Percentiles rank a stretch among this genome's conserved stretches.
Evolutionary conservation across 2,888 invertebrate genomes (phyloP).

Genomic region (Machimus rusticus): DNA sequence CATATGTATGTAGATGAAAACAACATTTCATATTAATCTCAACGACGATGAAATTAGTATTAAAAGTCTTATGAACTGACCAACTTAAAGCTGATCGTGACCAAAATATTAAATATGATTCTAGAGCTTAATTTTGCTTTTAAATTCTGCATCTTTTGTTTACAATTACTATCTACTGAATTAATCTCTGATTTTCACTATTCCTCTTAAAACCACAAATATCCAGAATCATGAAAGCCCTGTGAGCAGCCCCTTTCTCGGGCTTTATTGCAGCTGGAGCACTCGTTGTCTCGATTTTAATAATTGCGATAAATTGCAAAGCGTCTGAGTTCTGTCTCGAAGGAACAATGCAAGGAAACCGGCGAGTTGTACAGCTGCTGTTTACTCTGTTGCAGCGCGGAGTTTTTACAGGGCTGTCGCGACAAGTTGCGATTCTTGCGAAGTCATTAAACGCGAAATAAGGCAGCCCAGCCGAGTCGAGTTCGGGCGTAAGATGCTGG

Average conservation of each 20-base stretch:
- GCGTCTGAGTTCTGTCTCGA: neutral
- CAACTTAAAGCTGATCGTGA: too few relatives aligned
- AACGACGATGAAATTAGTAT: too few relatives aligned
- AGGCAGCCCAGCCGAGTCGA: neutral
- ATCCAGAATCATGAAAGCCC: neutral
- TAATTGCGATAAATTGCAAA: neutral
- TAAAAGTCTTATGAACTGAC: too few relatives aligned
- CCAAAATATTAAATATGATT: too few relatives aligned
- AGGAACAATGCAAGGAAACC: neutral
- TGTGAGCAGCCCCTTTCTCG: neutral
- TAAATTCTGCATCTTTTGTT: neutral
- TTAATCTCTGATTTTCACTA: neutral
- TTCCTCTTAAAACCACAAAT: neutral
- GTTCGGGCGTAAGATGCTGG: conserved; percentile 2
- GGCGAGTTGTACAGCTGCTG: conserved; percentile 10
- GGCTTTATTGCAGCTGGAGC: neutral
- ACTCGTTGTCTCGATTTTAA: neutral
- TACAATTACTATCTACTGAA: neutral
- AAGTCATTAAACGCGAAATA: conserved; percentile 31
- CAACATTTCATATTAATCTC: too few relatives aligned
- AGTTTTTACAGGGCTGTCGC: conserved; percentile 28
- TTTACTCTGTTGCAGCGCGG: neutral
- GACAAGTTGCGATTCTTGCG: conserved; percentile 26
- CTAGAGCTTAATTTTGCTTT: neutral
- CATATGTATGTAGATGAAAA: too few relatives aligned